These are phyloP conservation scores for Sinhomidia bicolor DNA, from an alignment of 2,888 invertebrate species.

Conservation along the genomic window DNA sequence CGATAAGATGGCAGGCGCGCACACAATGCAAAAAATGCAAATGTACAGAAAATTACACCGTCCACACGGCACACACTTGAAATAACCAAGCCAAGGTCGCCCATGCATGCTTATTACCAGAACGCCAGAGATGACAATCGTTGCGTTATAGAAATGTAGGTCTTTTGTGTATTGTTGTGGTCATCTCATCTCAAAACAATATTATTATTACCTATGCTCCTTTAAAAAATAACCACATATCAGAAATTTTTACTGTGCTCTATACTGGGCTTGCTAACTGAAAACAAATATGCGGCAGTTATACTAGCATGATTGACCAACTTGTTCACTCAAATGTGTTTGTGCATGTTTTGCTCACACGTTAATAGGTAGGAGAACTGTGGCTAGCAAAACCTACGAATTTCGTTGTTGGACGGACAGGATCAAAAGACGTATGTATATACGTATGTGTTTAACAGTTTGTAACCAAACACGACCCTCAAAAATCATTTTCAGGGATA, in stretches of 20 bases:
- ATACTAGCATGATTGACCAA: background rate
- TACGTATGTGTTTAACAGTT: no score
- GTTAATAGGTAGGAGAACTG: no score
- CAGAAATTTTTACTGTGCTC: no score
- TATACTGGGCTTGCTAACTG: background rate
- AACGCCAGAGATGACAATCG: slow-evolving; percentile 21
- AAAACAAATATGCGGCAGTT: background rate
- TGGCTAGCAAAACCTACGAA: no score
- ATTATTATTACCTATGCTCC: no score
- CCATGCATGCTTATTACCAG: background rate
- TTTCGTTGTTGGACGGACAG: no score
- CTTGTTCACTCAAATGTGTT: slow-evolving; percentile 11
- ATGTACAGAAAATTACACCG: background rate
- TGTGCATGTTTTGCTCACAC: no score
- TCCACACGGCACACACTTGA: background rate
- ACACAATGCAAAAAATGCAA: background rate
- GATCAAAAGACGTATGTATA: no score
- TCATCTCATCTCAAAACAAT: background rate
- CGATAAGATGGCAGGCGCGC: background rate
- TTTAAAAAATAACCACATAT: background rate
- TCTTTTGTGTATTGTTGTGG: slow-evolving; percentile 32
- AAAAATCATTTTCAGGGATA: slow-evolving; percentile 19
- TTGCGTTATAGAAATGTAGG: slow-evolving; percentile 45
- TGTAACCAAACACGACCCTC: slow-evolving; percentile 21
- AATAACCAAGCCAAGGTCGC: slow-evolving; percentile 54